Evolutionary conservation across 2,113 vertebrate genomes (phyloP), one percentile per base, ranked within the genome.

Genomic region (Clarias gariepinus): DNA sequence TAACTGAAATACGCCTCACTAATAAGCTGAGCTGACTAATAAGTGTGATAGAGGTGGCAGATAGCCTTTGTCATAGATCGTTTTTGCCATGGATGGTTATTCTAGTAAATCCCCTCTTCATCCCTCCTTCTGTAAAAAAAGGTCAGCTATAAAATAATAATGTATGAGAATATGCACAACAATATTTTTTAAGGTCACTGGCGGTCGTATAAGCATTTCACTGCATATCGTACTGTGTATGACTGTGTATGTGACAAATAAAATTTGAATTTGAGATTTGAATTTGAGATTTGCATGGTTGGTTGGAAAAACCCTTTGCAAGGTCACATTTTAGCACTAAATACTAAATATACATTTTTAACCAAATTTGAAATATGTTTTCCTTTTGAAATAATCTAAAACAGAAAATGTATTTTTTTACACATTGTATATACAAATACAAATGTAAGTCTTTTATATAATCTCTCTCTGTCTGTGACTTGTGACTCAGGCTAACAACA

Each of bases 1-100:
- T 90, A 88, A 85, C 87, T 86, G 23, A 76, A 58, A 15, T 33
- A 11, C 36, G 19, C 7, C 28, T 84, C 21, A 47, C 41, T 47
- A 47, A 47, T 47, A 7, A 71, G 64, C 57, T 86, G 78, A 81
- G 5, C 33, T 18, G 23, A 69, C 63, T 58, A 33, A 10, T 80
- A 33, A 76, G 76, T 61, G 25, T 61, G 23, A 30, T 63, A 33
- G 68, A 60, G 30, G 82, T 58, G 68, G 19, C 58, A 81, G 63
- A 81, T 58, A 64, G 63, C 61, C 0, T 60, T 18, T 83, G 25
- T 76, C 36, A 41, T n/a, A 55, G 25, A 71, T 58, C 33, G 64
- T 73, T 5, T 60, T 18, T 77, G 11, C 76, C 36, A 41, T 55
- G 3, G 13, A 76, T 52, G 41, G 23, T 73, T 36, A 9, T 73